Conservation (phyloP, 2,113 vertebrate genomes). For the Gobio gobio region DNA sequence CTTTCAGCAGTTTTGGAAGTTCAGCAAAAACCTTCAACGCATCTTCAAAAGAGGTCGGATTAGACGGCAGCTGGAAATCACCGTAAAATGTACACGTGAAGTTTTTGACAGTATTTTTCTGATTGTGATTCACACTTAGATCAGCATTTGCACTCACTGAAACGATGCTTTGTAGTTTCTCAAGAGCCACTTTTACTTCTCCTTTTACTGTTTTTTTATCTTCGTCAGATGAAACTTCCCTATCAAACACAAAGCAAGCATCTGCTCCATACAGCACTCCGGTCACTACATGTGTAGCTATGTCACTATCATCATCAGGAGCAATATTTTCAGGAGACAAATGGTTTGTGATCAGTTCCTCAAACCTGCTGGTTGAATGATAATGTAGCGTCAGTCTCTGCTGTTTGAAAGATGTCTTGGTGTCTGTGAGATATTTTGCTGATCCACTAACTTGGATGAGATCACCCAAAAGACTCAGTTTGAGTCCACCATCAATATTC, state of each 20-base stretch:
- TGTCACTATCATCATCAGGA: not conserved
- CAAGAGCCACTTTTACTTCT: constrained; percentile 11
- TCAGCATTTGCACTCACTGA: not conserved
- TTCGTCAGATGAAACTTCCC: not conserved
- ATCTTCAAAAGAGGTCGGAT: constrained; percentile 50
- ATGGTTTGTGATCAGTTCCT: not conserved
- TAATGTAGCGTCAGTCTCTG: constrained; percentile 29
- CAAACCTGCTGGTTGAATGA: constrained; percentile 15
- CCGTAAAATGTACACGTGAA: constrained; percentile 25
- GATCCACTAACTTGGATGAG: not conserved
- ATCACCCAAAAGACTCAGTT: constrained; percentile 39
- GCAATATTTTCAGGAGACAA: not conserved
- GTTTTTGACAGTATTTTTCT: not conserved
- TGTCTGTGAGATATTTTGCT: constrained; percentile 35
- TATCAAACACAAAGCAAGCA: constrained; percentile 46
- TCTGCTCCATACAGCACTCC: constrained; percentile 48
- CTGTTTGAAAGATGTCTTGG: constrained; percentile 32
- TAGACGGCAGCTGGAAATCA: constrained; percentile 8
- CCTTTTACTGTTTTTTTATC: not conserved
- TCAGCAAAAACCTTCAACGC: constrained; percentile 46
- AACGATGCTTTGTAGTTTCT: not conserved
- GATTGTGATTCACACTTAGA: not conserved
- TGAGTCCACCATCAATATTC: constrained; percentile 5
- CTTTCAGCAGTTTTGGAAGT: constrained; percentile 34
- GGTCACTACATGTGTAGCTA: constrained; percentile 46